These are phyloP conservation scores for Phyllostomus hastatus DNA, from an alignment of 2,113 vertebrate species.

Conservation along the genomic window DNA sequence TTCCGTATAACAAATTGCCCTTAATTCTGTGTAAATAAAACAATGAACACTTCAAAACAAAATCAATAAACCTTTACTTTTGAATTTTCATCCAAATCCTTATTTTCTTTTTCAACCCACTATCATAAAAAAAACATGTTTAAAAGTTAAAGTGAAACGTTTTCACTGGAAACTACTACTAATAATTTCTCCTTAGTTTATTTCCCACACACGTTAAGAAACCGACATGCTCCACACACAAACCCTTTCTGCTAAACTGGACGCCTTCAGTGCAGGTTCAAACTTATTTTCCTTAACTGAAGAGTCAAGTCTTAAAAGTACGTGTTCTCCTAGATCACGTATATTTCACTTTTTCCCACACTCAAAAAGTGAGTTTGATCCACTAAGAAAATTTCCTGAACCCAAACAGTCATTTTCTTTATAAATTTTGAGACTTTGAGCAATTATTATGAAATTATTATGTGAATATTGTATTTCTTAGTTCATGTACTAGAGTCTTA, in stretches of 20 bases:
- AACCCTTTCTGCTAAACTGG: background rate
- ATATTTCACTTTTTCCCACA: background rate
- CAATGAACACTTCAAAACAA: background rate
- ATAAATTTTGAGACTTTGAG: background rate
- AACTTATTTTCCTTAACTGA: background rate
- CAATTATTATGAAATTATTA: background rate
- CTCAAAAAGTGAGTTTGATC: background rate
- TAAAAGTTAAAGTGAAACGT: conserved; percentile 16
- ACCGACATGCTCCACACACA: background rate
- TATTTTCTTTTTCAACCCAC: background rate
- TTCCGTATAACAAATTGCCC: background rate
- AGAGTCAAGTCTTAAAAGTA: background rate
- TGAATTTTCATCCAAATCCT: background rate
- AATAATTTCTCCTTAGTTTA: background rate
- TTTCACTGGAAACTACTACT: background rate
- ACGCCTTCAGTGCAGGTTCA: background rate
- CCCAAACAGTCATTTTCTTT: background rate
- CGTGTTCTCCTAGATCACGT: background rate
- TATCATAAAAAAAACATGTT: background rate
- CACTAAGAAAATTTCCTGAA: background rate
- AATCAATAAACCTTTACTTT: background rate
- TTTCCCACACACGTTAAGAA: background rate
- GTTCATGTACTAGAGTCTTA: background rate
- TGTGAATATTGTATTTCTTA: background rate
- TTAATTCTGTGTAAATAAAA: conserved; percentile 27